Evolutionary conservation across 2,797 vertebrate genomes (phyloP), one percentile per base, ranked within the genome.

Genomic region (Cuculus canorus): DNA sequence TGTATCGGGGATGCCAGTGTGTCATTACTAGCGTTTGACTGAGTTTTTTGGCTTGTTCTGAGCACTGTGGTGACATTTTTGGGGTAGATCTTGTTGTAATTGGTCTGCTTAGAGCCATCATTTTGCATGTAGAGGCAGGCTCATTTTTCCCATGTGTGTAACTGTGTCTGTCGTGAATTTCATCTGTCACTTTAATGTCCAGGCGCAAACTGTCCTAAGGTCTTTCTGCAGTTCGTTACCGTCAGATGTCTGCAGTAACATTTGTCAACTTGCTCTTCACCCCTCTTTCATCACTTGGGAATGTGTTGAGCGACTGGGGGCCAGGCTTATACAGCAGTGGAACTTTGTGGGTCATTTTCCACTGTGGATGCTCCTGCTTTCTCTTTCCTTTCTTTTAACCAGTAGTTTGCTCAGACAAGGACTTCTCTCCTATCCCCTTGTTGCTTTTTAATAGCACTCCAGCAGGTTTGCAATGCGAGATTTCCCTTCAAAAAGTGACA

Each of bases 291-390:
- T 65, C 63, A 9, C 33, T 56, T 39, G 7, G 0, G 5, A 17
- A 37, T 4, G 45, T 47, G 53, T n/a, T 65, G 60, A 71, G 54
- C 7, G 13, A 4, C 21, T 25, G 10, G 13, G 39, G 17, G 52
- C n/a, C 56, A 1, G 0, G 66, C 32, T 22, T 11, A 0, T 33
- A 23, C 41, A 1, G 2, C 2, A 1, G 64, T 7, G 6, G 37
- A 19, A n/a, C 23, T 66, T n/a, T 30, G 4, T 39, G 33, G 45
- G 13, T 39, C 43, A 7, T 23, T 11, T 32, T 5, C 48, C 25
- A 50, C 35, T 13, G 3, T 0, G 0, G 7, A 6, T 3, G 0
- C 57, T 70, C 37, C 50, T 30, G 2, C 30, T 50, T 63, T n/a
- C 71, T 60, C 53, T 93, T 71, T 37, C 7, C 53, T 93, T 71